Conservation (phyloP, 2,888 invertebrate genomes). For the Adela reaumurella region DNA sequence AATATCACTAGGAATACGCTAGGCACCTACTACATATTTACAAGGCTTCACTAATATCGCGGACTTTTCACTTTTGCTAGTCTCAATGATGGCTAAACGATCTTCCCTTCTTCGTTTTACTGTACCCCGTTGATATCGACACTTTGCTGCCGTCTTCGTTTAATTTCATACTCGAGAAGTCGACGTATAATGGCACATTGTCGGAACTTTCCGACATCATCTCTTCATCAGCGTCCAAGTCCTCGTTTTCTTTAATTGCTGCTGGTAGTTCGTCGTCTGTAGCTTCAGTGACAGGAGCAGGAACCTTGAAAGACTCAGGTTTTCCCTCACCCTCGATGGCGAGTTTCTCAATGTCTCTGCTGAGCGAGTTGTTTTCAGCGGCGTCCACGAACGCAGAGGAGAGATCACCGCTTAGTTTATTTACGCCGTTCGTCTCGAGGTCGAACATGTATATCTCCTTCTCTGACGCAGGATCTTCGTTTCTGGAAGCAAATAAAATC, state of each 20-base stretch:
- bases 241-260: not conserved
- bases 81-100: slow-evolving; percentile 38
- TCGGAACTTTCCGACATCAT: slow-evolving; percentile 36
- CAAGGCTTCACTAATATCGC: slow-evolving; percentile 24
- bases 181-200: slow-evolving; percentile 52
- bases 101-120: slow-evolving; percentile 51
- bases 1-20: slow-evolving; percentile 28
- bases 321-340: slow-evolving; percentile 50
- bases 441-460: slow-evolving; percentile 89
- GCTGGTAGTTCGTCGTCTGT: slow-evolving; percentile 3
- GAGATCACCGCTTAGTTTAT: slow-evolving; percentile 74
- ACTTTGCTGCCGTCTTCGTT: slow-evolving; percentile 36
- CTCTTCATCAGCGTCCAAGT: slow-evolving; percentile 22
- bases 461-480: slow-evolving; percentile 41
- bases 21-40: slow-evolving; percentile 48
- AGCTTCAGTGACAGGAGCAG: slow-evolving; percentile 2
- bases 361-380: slow-evolving; percentile 77
- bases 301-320: slow-evolving; percentile 31
- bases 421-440: slow-evolving; percentile 67
- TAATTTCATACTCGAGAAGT: slow-evolving; percentile 41
- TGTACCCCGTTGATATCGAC: slow-evolving; percentile 49
- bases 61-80: slow-evolving; percentile 9
- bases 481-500: too few species aligned
- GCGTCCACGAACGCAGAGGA: slow-evolving; percentile 84
- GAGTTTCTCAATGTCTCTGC: slow-evolving; percentile 60